Evolutionary conservation across 2,113 vertebrate species (phyloP).

Genomic region (Electrona antarctica): DNA sequence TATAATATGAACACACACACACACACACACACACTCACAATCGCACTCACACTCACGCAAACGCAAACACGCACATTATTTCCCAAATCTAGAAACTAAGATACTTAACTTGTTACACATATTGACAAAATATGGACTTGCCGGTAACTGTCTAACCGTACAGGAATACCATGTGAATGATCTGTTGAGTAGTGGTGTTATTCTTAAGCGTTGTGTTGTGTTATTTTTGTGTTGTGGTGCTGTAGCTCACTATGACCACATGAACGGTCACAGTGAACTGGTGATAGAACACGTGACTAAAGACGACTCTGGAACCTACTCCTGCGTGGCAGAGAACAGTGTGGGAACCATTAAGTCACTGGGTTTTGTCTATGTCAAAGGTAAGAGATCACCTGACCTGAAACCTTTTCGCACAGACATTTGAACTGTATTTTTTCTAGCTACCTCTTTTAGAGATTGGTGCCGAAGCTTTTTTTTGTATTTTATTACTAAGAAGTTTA

Average conservation of each 20-base stretch:
- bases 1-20: conserved; percentile 46
- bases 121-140: no score
- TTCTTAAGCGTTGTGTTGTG: background rate
- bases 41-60: no score
- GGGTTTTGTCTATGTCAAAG: conserved; percentile 93
- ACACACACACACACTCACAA: no score
- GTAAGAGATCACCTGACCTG: conserved; percentile 64
- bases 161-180: background rate
- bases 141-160: no score
- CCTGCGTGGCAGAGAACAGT: conserved; percentile 89
- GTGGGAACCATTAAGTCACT: conserved; percentile 90
- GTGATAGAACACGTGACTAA: conserved; percentile 89
- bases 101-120: no score
- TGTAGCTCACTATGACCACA: conserved; percentile 82
- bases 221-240: background rate
- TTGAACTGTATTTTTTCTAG: no score
- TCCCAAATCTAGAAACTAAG: no score
- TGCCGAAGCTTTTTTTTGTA: no score
- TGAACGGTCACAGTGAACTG: conserved; percentile 87
- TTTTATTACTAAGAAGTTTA: no score
- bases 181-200: background rate
- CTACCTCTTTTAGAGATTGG: no score
- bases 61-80: no score
- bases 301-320: conserved; percentile 90
- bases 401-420: no score